These are phyloP conservation scores for Abramis brama DNA, from an alignment of 2,113 vertebrate species.

Conservation along the genomic window DNA sequence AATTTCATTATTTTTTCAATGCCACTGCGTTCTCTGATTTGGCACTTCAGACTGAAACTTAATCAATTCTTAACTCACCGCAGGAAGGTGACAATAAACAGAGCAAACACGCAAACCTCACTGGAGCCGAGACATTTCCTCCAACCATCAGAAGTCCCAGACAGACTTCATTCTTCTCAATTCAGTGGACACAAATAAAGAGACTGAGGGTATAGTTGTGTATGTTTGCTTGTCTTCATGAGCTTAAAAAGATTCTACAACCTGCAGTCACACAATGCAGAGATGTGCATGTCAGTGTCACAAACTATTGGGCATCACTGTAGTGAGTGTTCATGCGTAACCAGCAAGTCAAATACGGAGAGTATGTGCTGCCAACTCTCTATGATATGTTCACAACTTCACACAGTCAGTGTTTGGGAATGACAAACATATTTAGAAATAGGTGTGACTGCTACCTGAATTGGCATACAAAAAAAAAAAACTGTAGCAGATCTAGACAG, in stretches of 20 bases:
- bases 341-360: background rate
- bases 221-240: background rate
- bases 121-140: background rate
- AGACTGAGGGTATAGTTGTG: background rate
- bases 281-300: background rate
- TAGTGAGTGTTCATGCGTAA: background rate
- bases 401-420: background rate
- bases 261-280: background rate
- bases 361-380: slow-evolving; percentile 3
- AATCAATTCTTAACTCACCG: slow-evolving; percentile 4
- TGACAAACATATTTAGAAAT: slow-evolving; percentile 1
- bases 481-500: background rate
- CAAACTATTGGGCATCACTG: background rate
- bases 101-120: background rate
- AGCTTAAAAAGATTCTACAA: background rate
- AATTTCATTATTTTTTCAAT: slow-evolving; percentile 18
- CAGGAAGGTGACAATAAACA: background rate
- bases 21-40: background rate
- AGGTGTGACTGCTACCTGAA: background rate
- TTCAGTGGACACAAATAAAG: background rate
- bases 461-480: too few species aligned
- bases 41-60: slow-evolving; percentile 22
- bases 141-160: background rate
- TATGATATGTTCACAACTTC: background rate
- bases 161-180: slow-evolving; percentile 12